phyloP scores from a whole-genome alignment of 2,888 invertebrate species.

The Stramonita haemastoma region DNA sequence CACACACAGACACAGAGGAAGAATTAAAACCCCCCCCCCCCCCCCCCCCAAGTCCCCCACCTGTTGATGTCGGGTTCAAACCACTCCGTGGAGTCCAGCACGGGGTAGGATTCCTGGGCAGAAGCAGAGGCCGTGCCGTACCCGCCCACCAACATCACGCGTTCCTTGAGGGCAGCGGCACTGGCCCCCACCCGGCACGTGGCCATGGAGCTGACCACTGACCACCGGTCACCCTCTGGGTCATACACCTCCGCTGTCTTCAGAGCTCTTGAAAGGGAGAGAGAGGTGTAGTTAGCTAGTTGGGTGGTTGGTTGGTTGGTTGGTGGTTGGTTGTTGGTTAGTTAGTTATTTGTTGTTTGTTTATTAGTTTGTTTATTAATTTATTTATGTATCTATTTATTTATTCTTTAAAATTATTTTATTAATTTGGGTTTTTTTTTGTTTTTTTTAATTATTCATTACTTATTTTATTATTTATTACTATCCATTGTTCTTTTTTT shows the following conservation, averaged over 20 bases:
- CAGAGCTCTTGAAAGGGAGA: constrained; percentile 55
- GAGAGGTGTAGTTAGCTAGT: too few species aligned
- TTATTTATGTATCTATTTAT: too few species aligned
- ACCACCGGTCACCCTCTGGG: constrained; percentile 57
- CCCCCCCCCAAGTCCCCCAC: constrained; percentile 44
- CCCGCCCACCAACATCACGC: constrained; percentile 62
- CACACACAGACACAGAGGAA: background rate
- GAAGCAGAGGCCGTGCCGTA: constrained; percentile 45
- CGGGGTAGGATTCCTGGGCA: constrained; percentile 42
- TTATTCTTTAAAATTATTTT: too few species aligned
- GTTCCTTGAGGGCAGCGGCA: constrained; percentile 50
- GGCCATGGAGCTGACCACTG: constrained; percentile 50
- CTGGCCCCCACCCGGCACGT: constrained; percentile 53
- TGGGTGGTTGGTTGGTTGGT: too few species aligned
- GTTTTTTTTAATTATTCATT: too few species aligned
- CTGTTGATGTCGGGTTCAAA: constrained; percentile 55
- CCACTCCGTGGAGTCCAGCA: constrained; percentile 57
- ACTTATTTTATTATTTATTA: too few species aligned
- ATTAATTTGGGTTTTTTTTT: too few species aligned
- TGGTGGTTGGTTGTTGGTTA: too few species aligned
- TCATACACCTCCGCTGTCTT: constrained; percentile 62
- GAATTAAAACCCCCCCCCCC: background rate
- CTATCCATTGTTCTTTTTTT: too few species aligned
- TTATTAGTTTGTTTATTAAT: too few species aligned
- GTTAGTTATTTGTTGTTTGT: too few species aligned